Evolutionary conservation across 1,140 invertebrate species (phyloP), one percentile per base, ranked within the genome.

Genomic region (Drosophila simulans): DNA sequence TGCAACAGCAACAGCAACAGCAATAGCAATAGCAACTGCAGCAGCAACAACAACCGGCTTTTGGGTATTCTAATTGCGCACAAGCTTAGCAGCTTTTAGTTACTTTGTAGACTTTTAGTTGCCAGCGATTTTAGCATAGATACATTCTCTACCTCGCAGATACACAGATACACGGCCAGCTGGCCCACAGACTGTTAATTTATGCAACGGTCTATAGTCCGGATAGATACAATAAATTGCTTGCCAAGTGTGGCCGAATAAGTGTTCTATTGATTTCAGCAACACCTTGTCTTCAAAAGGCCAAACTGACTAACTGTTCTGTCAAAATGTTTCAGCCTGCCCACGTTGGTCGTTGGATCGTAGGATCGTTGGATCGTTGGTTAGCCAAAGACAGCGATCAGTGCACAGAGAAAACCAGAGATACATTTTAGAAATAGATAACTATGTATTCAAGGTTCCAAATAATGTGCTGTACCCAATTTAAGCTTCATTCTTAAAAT

Each of bases 71-170:
- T 88, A 86, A 86, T 86, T 86, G 82, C 82, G 79, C 83, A 89
- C 84, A 89, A 83, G 83, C 83, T 89, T 88, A 86, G 79, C 83
- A 76, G 83, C 84, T 83, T 86, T 86, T 89, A 89, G 83, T 79
- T 89, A 86, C 70, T 89, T 86, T 86, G 83, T 88, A 84, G 76
- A 89, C 84, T 89, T 64, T 88, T 83, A 88, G 83, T 70, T 88
- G 83, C 82, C 82, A 85, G 69, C 74, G 74, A 74, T 66, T 62
- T 63, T 74, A 65, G 63, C 81, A 86, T 80, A 69, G 52, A 75
- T 72, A 72, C 70, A 73, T 73, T 73, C 57, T 37, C 45, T 34
- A 60, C 39, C 35, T 25, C 11, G 45, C 49, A 76, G 55, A 76
- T 68, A 53, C 54, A 35, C 11, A 57, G 22, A 58, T 34, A 37